Evolutionary conservation across 1,140 invertebrate species (phyloP).

Genomic region (Drosophila kurseongensis): DNA sequence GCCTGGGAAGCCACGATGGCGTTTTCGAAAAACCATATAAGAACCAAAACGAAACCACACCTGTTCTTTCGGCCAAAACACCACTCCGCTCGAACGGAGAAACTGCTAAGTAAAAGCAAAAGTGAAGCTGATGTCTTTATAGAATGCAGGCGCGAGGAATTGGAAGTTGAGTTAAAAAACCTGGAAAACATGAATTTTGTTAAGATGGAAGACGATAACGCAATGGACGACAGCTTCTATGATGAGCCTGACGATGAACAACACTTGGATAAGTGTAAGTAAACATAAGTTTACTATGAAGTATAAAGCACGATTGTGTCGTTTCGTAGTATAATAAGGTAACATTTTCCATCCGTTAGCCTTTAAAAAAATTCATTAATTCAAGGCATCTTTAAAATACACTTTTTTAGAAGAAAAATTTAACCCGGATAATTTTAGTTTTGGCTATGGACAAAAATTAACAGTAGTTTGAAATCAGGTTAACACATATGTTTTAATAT

Average conservation of each 20-base stretch:
- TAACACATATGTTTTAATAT: slow-evolving; percentile 4
- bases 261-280: slow-evolving; percentile 36
- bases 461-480: not conserved
- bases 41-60: slow-evolving; percentile 93
- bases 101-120: slow-evolving; percentile 54
- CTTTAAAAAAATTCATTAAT: not conserved
- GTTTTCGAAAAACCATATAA: slow-evolving; percentile 92
- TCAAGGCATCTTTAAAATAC: too few relatives aligned
- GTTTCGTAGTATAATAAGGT: not conserved
- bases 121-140: slow-evolving; percentile 51
- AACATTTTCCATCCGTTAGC: not conserved
- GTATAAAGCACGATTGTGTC: not conserved
- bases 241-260: slow-evolving; percentile 40
- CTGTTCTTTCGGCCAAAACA: slow-evolving; percentile 93
- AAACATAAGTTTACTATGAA: slow-evolving; percentile 2
- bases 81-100: slow-evolving; percentile 49
- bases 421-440: not conserved
- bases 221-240: slow-evolving; percentile 43
- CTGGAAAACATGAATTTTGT: slow-evolving; percentile 51
- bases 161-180: slow-evolving; percentile 57
- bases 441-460: not conserved
- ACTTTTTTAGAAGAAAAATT: not conserved
- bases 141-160: slow-evolving; percentile 46
- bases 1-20: slow-evolving; percentile 93
- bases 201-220: slow-evolving; percentile 51